These are phyloP conservation scores for Tribolium madens DNA, from an alignment of 1,140 invertebrate genomes.

Conservation along the genomic window DNA sequence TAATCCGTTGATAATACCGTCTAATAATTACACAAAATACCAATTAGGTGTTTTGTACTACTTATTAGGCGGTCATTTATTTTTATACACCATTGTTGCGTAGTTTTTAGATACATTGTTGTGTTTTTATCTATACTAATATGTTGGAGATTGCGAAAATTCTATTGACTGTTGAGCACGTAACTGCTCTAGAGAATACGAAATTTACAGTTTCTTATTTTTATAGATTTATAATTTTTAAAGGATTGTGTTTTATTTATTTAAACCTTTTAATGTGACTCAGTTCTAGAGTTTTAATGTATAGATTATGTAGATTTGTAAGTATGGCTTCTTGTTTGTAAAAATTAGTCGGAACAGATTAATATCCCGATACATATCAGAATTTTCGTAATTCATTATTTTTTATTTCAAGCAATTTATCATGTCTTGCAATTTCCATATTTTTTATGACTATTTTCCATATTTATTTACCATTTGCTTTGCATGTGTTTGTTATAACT, in stretches of 20 bases:
- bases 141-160: constrained; percentile 10
- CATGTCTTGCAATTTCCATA: neutral
- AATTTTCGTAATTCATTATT: neutral
- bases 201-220: neutral
- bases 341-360: too few relatives aligned
- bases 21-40: constrained; percentile 3
- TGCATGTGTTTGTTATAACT: neutral
- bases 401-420: neutral
- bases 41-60: constrained; percentile 16
- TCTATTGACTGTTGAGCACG: neutral
- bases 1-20: neutral
- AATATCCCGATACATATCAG: neutral
- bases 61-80: constrained; percentile 3
- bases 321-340: neutral
- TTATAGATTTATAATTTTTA: too few relatives aligned
- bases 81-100: constrained; percentile 15
- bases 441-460: neutral
- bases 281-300: neutral
- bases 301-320: neutral
- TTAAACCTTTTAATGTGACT: neutral
- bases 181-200: neutral
- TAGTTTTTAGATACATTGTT: constrained; percentile 15
- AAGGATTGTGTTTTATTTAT: neutral
- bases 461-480: neutral
- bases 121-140: constrained; percentile 25